Percentiles rank a stretch among this genome's conserved stretches.
These are phyloP conservation scores for Diachasma alloeum DNA, from an alignment of 1,140 invertebrate species.

Conservation along the genomic window DNA sequence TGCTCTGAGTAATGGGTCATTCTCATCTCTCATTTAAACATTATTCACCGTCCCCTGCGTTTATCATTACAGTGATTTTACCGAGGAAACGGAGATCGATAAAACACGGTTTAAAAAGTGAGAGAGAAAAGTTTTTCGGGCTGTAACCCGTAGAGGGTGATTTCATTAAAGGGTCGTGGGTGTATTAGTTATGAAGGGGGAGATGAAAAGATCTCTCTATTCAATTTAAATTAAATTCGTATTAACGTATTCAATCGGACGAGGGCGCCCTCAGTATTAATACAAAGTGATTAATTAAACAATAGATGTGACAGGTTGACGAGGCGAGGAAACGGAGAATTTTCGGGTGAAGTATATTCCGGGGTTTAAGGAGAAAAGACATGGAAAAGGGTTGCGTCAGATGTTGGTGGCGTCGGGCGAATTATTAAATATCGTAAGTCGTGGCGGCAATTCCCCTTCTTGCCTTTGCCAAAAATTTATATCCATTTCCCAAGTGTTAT, in stretches of 20 bases:
- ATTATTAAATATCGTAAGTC: constrained; percentile 22
- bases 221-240: constrained; percentile 26
- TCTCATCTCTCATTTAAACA: neutral
- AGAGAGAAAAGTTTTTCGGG: neutral
- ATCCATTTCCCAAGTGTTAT: neutral
- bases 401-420: constrained; percentile 17
- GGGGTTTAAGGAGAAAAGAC: neutral
- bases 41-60: neutral
- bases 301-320: constrained; percentile 4
- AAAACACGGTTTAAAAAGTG: neutral
- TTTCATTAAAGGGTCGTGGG: neutral
- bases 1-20: neutral
- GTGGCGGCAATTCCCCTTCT: neutral
- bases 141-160: neutral
- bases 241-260: constrained; percentile 20
- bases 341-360: neutral
- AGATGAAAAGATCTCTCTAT: constrained; percentile 7
- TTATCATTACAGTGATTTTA: neutral
- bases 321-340: neutral
- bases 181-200: neutral
- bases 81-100: neutral
- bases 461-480: neutral
- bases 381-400: constrained; percentile 21
- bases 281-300: constrained; percentile 28
- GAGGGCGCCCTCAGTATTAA: constrained; percentile 12